phyloP scores from a whole-genome alignment of 1,140 invertebrate genomes.

The silkworm (Bombyx mori) region DNA sequence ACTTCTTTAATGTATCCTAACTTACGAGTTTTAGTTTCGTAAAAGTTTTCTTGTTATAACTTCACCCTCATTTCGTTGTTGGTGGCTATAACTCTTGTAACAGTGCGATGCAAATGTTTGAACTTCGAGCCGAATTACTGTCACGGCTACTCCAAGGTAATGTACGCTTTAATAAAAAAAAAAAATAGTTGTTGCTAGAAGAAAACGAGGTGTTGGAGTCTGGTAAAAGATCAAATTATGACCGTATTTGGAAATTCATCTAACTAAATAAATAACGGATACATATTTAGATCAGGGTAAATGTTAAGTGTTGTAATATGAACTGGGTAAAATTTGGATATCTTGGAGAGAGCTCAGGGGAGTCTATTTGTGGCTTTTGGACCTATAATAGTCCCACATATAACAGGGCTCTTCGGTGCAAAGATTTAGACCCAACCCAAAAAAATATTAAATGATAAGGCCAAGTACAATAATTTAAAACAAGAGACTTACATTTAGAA shows the following conservation, averaged over 20 bases:
- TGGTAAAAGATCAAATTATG: not conserved
- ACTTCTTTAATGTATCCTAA: constrained; percentile 5
- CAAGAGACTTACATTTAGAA: no score
- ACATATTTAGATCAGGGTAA: no score
- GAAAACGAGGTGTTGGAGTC: not conserved
- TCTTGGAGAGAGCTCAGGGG: no score
- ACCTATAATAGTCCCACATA: no score
- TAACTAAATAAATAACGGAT: not conserved
- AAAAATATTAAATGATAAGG: no score
- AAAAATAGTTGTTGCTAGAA: not conserved
- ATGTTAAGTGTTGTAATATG: no score
- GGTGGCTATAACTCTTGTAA: constrained; percentile 5
- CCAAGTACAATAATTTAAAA: no score
- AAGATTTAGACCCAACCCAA: no score
- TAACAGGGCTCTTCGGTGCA: no score
- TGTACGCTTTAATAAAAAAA: not conserved
- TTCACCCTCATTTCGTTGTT: constrained; percentile 1
- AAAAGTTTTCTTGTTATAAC: constrained; percentile 8
- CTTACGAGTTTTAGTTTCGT: constrained; percentile 5
- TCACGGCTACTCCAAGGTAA: not conserved
- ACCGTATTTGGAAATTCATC: not conserved
- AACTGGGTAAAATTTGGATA: no score
- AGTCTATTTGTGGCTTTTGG: no score
- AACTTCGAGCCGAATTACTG: no score
- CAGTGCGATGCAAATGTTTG: not conserved